phyloP scores from a whole-genome alignment of 2,113 vertebrate genomes.

The Narcine bancroftii region DNA sequence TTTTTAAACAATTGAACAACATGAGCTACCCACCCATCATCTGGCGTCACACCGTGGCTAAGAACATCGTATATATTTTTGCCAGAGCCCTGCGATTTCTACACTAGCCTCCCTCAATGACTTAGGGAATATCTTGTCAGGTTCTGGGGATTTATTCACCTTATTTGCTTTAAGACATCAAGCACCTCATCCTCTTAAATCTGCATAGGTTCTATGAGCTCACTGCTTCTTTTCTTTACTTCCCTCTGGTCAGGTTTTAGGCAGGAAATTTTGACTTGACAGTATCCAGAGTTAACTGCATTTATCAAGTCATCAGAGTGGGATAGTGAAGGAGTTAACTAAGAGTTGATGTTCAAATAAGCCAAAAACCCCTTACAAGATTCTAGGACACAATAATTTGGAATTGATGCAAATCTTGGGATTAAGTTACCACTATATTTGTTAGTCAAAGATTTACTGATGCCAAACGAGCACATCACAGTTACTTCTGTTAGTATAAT shows the following conservation, averaged over 20 bases:
- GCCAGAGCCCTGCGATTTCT: too few species aligned
- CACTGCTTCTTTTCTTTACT: too few species aligned
- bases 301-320: not conserved
- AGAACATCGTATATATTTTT: too few species aligned
- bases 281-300: not conserved
- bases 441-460: constrained; percentile 23
- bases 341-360: constrained; percentile 4
- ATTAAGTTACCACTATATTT: constrained; percentile 4
- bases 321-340: not conserved
- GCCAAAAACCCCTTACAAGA: not conserved
- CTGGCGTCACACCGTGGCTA: too few species aligned
- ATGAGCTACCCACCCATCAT: too few species aligned
- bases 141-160: too few species aligned
- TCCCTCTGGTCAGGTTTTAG: not conserved
- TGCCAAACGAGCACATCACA: not conserved
- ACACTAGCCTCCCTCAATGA: too few species aligned
- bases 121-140: too few species aligned
- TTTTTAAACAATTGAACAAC: too few species aligned
- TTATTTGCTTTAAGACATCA: too few species aligned
- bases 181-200: too few species aligned
- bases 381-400: not conserved
- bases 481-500: not conserved
- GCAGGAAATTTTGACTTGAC: not conserved
- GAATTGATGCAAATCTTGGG: constrained; percentile 13
- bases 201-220: too few species aligned